A percentile compares a stretch with the other conserved stretches of the same genome.
Evolutionary conservation across 2,888 invertebrate genomes (phyloP).

Genomic region (Masnerella sp.): DNA sequence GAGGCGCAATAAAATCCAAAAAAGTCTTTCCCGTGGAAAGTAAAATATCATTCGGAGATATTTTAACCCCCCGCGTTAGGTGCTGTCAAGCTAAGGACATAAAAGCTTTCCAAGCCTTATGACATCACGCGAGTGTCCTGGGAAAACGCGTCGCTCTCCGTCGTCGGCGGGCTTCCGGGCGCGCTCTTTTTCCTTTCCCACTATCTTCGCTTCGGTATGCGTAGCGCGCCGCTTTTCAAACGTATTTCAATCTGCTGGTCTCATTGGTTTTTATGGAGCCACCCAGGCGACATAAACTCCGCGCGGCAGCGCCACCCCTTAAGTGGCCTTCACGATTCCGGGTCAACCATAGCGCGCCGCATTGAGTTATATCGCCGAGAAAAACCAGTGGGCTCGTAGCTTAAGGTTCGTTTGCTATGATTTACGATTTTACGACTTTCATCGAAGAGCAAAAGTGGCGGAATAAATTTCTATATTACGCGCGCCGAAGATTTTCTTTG

Average conservation of each 20-base stretch:
- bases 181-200: slow-evolving; percentile 4
- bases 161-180: not conserved
- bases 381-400: slow-evolving; percentile 53
- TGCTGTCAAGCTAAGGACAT: slow-evolving; percentile 52
- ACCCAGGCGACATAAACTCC: slow-evolving; percentile 60
- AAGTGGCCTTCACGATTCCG: slow-evolving; percentile 59
- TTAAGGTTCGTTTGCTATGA: slow-evolving; percentile 58
- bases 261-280: slow-evolving; percentile 66
- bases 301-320: slow-evolving; percentile 42
- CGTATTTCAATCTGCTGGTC: slow-evolving; percentile 64
- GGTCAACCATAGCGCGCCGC: slow-evolving; percentile 50
- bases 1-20: slow-evolving; percentile 33
- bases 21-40: slow-evolving; percentile 34
- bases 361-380: slow-evolving; percentile 56
- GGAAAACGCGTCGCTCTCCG: slow-evolving; percentile 34
- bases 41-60: slow-evolving; percentile 41
- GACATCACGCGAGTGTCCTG: slow-evolving; percentile 51
- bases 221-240: slow-evolving; percentile 53
- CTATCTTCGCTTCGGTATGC: slow-evolving; percentile 43
- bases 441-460: slow-evolving; percentile 55
- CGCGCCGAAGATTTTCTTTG: slow-evolving; percentile 39
- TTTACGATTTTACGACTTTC: slow-evolving; percentile 60
- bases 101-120: slow-evolving; percentile 56
- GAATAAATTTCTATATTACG: slow-evolving; percentile 58
- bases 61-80: slow-evolving; percentile 42